These are phyloP conservation scores for Orthosia gracilis DNA, from an alignment of 2,888 invertebrate species.

Conservation along the genomic window DNA sequence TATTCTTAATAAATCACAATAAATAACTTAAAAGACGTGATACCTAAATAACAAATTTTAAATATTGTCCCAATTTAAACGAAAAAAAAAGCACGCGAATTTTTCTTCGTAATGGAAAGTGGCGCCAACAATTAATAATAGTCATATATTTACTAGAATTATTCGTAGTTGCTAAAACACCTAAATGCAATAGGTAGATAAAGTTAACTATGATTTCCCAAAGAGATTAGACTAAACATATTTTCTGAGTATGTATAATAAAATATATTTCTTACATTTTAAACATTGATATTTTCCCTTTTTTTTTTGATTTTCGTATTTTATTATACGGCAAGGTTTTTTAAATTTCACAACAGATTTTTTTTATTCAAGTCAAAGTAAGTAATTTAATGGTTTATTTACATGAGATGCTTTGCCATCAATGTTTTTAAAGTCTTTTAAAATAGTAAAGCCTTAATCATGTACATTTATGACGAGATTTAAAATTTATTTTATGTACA, in stretches of 20 bases:
- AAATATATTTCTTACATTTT: constrained; percentile 57
- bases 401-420: background rate
- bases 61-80: constrained; percentile 7
- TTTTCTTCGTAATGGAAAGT: constrained; percentile 42
- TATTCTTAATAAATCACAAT: constrained; percentile 16
- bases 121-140: constrained; percentile 45
- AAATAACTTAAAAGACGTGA: constrained; percentile 13
- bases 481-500: constrained; percentile 18
- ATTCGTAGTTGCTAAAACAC: constrained; percentile 61
- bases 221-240: constrained; percentile 60
- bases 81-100: background rate
- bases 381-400: constrained; percentile 34
- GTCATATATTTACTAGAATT: constrained; percentile 48
- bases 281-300: constrained; percentile 49
- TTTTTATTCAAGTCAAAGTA: constrained; percentile 26
- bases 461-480: constrained; percentile 5
- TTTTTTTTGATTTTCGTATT: constrained; percentile 38
- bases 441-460: constrained; percentile 13
- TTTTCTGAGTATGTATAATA: constrained; percentile 43
- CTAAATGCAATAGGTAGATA: constrained; percentile 71
- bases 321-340: constrained; percentile 47
- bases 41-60: background rate
- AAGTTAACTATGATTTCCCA: constrained; percentile 55
- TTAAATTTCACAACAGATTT: constrained; percentile 17
- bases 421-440: background rate